These are phyloP conservation scores for Apodemus speciosus DNA, from an alignment of 2,113 vertebrate genomes.

Conservation along the genomic window DNA sequence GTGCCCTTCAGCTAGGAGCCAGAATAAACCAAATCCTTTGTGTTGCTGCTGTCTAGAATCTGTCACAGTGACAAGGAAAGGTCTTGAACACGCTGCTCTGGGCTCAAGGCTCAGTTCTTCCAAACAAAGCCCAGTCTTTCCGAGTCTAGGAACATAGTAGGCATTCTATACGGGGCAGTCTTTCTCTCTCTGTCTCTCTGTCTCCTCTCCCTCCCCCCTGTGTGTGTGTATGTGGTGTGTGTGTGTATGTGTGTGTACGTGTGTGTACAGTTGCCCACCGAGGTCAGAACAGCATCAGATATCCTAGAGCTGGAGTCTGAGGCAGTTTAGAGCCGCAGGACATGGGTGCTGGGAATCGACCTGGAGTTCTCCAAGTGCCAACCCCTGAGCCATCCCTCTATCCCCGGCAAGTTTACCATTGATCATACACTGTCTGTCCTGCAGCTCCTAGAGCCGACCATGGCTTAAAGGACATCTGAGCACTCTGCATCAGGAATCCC, in stretches of 20 bases:
- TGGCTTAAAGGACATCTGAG: fast-evolving
- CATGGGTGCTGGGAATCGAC: not conserved
- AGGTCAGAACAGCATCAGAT: not conserved
- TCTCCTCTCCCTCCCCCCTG: no score
- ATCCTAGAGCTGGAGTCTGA: not conserved
- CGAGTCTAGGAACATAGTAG: not conserved
- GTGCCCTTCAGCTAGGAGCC: not conserved
- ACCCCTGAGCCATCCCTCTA: not conserved
- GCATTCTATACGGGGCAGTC: not conserved
- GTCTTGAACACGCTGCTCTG: not conserved
- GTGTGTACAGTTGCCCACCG: no score
- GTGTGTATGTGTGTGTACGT: not conserved
- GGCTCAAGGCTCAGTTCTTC: not conserved
- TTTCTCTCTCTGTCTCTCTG: no score
- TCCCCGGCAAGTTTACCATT: not conserved
- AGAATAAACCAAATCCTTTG: not conserved
- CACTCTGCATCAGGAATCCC: not conserved
- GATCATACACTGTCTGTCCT: not conserved
- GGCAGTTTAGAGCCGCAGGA: no score
- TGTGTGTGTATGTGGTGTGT: not conserved
- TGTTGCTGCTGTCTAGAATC: not conserved
- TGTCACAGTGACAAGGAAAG: not conserved
- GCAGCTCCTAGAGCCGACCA: not conserved
- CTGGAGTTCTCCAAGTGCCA: not conserved
- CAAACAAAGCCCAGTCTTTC: not conserved